A percentile compares a stretch with the other conserved stretches of the same genome.
phyloP scores from a whole-genome alignment of 2,888 invertebrate species.

The Ganaspis brasiliensis region DNA sequence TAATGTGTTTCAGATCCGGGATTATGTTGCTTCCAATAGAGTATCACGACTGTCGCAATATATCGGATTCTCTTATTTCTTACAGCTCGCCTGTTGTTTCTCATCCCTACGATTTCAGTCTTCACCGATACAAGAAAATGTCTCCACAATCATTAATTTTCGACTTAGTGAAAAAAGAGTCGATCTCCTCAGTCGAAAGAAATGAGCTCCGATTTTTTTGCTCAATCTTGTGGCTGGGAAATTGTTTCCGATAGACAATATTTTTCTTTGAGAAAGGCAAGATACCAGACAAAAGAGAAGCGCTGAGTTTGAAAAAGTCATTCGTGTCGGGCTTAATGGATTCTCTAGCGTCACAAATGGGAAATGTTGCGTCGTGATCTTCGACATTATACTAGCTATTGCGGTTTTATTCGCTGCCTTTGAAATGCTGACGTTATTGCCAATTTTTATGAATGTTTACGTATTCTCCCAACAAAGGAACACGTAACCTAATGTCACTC shows the following conservation, averaged over 20 bases:
- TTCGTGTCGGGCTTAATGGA: conserved; percentile 18
- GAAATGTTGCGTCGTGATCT: conserved; percentile 19
- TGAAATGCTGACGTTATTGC: conserved; percentile 1
- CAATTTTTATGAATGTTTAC: conserved; percentile 29
- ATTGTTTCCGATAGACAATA: conserved; percentile 35
- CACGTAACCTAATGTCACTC: conserved; percentile 6
- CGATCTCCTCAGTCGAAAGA: conserved; percentile 15
- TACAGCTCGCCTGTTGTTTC: conserved; percentile 14
- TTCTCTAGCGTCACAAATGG: neutral
- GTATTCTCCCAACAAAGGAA: neutral
- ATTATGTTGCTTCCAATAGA: conserved; percentile 30
- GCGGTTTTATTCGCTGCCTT: conserved; percentile 16
- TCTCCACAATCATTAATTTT: conserved; percentile 14
- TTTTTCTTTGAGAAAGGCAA: conserved; percentile 17
- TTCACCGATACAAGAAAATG: neutral
- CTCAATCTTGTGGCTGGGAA: conserved; percentile 13
- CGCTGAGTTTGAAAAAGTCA: conserved; percentile 19
- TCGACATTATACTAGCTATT: neutral
- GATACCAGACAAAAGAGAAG: conserved; percentile 9
- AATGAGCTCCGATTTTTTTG: conserved; percentile 22
- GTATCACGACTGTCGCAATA: conserved; percentile 12
- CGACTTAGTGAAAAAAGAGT: conserved; percentile 27
- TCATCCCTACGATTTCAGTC: conserved; percentile 1
- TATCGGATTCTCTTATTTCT: conserved; percentile 26
- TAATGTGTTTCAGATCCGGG: conserved; percentile 21